phyloP scores from a whole-genome alignment of 1,140 invertebrate genomes.

The Drosophila trapezifrons region DNA sequence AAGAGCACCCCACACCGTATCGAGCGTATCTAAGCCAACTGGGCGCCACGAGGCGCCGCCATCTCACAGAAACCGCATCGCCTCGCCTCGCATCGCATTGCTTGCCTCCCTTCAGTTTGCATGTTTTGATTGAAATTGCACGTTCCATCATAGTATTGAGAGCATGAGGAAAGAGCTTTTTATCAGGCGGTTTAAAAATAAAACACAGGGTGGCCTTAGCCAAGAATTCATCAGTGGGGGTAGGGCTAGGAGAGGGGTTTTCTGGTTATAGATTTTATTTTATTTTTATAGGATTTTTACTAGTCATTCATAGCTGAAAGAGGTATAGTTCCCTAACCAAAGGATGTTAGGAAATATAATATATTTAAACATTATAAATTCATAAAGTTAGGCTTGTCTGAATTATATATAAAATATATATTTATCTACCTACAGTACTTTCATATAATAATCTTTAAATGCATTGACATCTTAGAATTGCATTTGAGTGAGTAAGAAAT shows the following conservation, averaged over 20 bases:
- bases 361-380: background rate
- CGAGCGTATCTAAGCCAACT: constrained; percentile 53
- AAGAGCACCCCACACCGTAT: constrained; percentile 37
- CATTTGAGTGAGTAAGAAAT: too few relatives aligned
- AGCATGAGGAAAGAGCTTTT: constrained; percentile 43
- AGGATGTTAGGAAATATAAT: background rate
- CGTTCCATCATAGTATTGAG: constrained; percentile 53
- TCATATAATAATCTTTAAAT: background rate
- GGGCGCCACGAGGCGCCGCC: constrained; percentile 33
- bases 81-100: constrained; percentile 35
- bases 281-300: background rate
- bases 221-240: background rate
- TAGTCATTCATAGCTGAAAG: background rate
- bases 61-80: constrained; percentile 30
- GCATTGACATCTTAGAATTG: too few relatives aligned
- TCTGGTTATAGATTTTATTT: background rate
- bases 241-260: background rate
- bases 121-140: constrained; percentile 58
- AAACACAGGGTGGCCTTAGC: constrained; percentile 34
- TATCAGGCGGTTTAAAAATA: constrained; percentile 46
- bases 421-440: background rate
- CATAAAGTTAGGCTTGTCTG: background rate
- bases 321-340: background rate
- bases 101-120: constrained; percentile 53
- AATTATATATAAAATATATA: background rate